Percentiles rank a stretch among this genome's conserved stretches.
phyloP scores from a whole-genome alignment of 2,797 vertebrate genomes.

The Aselliscus stoliczkanus region DNA sequence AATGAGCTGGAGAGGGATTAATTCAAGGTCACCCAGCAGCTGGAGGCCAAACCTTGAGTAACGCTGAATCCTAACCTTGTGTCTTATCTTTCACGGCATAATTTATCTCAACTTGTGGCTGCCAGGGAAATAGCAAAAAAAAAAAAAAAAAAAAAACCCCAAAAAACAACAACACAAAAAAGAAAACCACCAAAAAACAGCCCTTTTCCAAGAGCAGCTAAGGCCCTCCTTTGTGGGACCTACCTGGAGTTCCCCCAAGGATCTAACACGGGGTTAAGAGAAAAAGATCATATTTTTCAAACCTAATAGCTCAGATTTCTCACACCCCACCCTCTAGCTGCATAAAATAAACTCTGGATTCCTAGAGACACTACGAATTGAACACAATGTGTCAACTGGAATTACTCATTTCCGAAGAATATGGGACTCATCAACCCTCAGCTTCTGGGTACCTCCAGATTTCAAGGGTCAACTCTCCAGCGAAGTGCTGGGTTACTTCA shows the following conservation, averaged over 20 bases:
- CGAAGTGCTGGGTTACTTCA: background rate
- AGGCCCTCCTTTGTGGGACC: background rate
- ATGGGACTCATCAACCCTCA: background rate
- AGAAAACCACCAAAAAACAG: no score
- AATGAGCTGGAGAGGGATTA: background rate
- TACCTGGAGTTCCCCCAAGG: background rate
- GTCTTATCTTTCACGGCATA: background rate
- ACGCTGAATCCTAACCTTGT: background rate
- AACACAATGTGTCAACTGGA: background rate
- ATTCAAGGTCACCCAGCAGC: conserved; percentile 46
- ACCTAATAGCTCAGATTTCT: background rate
- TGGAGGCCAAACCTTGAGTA: background rate
- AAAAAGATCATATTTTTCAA: background rate
- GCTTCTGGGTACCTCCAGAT: background rate
- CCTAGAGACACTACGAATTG: background rate
- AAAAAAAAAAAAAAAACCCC: no score
- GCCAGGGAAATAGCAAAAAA: background rate
- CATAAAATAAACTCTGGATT: background rate
- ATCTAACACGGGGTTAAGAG: background rate
- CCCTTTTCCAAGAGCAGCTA: background rate
- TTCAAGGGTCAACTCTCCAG: background rate
- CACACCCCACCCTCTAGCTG: background rate
- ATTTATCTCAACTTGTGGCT: background rate
- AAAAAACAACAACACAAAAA: no score
- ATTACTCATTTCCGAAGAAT: background rate